A percentile compares a stretch with the other conserved stretches of the same genome.
Evolutionary conservation across 2,113 vertebrate species (phyloP).

Genomic region (Halichoeres trimaculatus): DNA sequence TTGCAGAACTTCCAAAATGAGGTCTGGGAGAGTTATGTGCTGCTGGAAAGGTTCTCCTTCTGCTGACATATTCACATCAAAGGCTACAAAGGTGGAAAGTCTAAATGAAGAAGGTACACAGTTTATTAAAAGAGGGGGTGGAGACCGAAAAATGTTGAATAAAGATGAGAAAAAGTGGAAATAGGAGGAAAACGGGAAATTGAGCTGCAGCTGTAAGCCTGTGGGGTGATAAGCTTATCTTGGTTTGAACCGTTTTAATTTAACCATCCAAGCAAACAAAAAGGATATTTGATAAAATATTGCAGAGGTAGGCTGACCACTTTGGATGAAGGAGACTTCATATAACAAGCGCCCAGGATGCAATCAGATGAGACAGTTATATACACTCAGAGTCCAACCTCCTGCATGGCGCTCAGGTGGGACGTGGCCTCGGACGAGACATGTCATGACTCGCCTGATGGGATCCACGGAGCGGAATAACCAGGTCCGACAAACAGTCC

Average conservation of each 20-base stretch:
- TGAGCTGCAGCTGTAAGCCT: slow-evolving; percentile 57
- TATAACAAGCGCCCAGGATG: slow-evolving; percentile 55
- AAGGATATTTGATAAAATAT: slow-evolving; percentile 52
- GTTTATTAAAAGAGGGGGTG: slow-evolving; percentile 38
- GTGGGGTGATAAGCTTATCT: slow-evolving; percentile 63
- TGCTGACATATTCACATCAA: slow-evolving; percentile 29
- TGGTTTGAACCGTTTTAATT: slow-evolving; percentile 58
- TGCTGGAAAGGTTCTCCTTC: slow-evolving; percentile 31
- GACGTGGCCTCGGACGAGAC: slow-evolving; percentile 66
- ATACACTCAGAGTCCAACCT: slow-evolving; percentile 57
- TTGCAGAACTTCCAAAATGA: slow-evolving; percentile 9
- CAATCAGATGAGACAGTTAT: slow-evolving; percentile 72
- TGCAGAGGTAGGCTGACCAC: slow-evolving; percentile 47
- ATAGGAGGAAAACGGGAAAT: slow-evolving; percentile 44
- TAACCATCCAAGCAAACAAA: slow-evolving; percentile 57
- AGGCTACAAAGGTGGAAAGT: slow-evolving; percentile 11
- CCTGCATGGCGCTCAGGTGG: slow-evolving; percentile 63
- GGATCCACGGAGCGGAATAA: slow-evolving; percentile 74
- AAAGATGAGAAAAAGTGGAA: slow-evolving; percentile 48
- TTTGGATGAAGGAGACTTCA: slow-evolving; percentile 36
- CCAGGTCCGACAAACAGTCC: slow-evolving; percentile 74
- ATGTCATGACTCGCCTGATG: slow-evolving; percentile 73
- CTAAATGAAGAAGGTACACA: slow-evolving; percentile 39
- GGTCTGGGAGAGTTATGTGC: slow-evolving; percentile 26
- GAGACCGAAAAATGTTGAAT: slow-evolving; percentile 42